Base-by-base conservation (phyloP, 2,113 vertebrate genomes). In the Hipposideros armiger region DNA sequence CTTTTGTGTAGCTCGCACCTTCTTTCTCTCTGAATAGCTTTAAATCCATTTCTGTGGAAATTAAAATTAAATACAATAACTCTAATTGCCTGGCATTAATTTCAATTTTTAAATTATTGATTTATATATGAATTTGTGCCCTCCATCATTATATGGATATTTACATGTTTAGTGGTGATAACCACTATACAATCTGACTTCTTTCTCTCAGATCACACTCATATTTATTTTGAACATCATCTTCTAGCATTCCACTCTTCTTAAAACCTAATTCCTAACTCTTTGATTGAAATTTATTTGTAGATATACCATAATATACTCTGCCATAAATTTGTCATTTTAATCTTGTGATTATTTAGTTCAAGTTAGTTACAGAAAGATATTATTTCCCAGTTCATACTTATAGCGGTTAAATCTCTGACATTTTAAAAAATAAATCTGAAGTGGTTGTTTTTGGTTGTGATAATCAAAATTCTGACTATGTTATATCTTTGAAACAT, bases 391-490 rank as follows among this genome's bases (percentile, higher is more conserved):
- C 36, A 96, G 72, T 91, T 95, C 96, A 50, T 94, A 89, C 91
- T 95, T 94, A 93, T 32, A 96, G 52, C 76, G 70, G 91, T 97
- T 97, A 97, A 45, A 95, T 96, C 47, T 98, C 93, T 92, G 86
- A 97, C 95, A 97, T 70, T 97, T 98, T 97, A 90, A 88, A 91
- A 97, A 97, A 97, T 90, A 98, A 96, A 97, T 94, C 22, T 66
- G 45, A 50, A 8, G 7, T 56, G 94, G 87, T 97, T 76, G 93
- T 78, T 95, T 94, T 90, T 73, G 50, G 22, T 89, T 91, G 74
- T 95, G 58, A 97, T 97, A 91, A 97, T 96, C 87, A 98, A 91
- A 97, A 70, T 97, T 85, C 47, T 83, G 64, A 97, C 42, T 95
- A 89, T 89, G 98, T 98, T 89, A 16, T 77, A 76, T 26, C 4